A percentile compares a stretch with the other conserved stretches of the same genome.
These are phyloP conservation scores for Styela clava DNA, from an alignment of 23 tunicate genomes.

Conservation along the genomic window DNA sequence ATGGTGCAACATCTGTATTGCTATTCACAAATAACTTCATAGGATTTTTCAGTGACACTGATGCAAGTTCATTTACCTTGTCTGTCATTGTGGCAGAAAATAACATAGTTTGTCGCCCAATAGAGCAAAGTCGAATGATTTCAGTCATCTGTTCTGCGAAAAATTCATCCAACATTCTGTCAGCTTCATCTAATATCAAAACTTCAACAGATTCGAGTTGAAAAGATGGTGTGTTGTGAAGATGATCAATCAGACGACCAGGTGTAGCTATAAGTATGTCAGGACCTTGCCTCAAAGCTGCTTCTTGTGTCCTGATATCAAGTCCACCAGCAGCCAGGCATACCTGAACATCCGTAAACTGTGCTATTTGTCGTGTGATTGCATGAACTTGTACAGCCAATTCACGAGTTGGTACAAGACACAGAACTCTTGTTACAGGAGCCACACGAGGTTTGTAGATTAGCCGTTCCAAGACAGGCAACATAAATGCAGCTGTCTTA, in stretches of 20 bases:
- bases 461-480: constrained; percentile 87
- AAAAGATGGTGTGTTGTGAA: constrained; percentile 93
- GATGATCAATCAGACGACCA: constrained; percentile 93
- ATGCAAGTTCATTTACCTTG: constrained; percentile 67
- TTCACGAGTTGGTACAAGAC: constrained; percentile 89
- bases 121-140: constrained; percentile 80
- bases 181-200: constrained; percentile 95
- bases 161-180: constrained; percentile 96
- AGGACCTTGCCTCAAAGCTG: constrained; percentile 74
- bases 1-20: constrained; percentile 95
- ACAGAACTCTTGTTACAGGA: constrained; percentile 76
- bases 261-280: constrained; percentile 94
- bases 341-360: constrained; percentile 51
- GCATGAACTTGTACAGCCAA: constrained; percentile 83
- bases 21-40: constrained; percentile 75
- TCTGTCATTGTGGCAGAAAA: constrained; percentile 93
- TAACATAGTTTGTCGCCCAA: constrained; percentile 86
- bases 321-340: constrained; percentile 96
- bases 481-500: constrained; percentile 96
- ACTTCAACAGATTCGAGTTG: constrained; percentile 59
- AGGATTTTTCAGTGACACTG: constrained; percentile 77
- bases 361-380: constrained; percentile 73
- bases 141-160: constrained; percentile 97
- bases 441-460: constrained; percentile 49
- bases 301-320: constrained; percentile 83